Evolutionary conservation across 2,113 vertebrate genomes (phyloP).

Genomic region (Sminthopsis crassicaudata): DNA sequence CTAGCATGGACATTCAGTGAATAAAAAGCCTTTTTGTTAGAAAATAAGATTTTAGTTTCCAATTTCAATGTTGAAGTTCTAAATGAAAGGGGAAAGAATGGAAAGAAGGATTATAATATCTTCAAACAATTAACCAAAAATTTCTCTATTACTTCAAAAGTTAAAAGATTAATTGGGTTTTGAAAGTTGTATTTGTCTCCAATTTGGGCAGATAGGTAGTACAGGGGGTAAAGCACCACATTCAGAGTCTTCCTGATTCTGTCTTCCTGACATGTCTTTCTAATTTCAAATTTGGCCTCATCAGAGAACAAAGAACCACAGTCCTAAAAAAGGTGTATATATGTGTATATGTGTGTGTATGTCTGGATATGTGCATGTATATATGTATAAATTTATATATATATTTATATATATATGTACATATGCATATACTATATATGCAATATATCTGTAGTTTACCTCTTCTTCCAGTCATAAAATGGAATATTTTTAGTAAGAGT

Average conservation of each 20-base stretch:
- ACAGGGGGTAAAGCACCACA: not conserved
- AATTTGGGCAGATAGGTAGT: not conserved
- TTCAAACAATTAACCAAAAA: slow-evolving; percentile 55
- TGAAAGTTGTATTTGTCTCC: slow-evolving; percentile 33
- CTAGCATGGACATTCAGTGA: slow-evolving; percentile 63
- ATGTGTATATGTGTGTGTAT: no score
- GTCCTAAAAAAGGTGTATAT: no score
- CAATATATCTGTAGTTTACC: slow-evolving; percentile 59
- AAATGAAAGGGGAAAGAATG: slow-evolving; percentile 64
- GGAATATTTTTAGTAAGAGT: slow-evolving; percentile 51
- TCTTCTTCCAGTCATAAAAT: slow-evolving; percentile 52
- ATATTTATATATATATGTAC: no score
- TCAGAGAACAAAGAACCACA: no score
- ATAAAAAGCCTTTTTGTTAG: slow-evolving; percentile 71
- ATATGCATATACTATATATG: no score
- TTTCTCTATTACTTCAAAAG: slow-evolving; percentile 46
- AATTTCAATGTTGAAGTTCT: slow-evolving; percentile 57
- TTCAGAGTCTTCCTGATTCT: not conserved
- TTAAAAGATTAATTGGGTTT: slow-evolving; percentile 25
- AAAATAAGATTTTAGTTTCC: slow-evolving; percentile 68
- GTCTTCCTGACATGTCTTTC: not conserved
- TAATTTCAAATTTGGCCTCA: not conserved
- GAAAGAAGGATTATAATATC: slow-evolving; percentile 12
- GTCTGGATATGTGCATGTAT: no score
- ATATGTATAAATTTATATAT: no score